Conservation (phyloP, 2,113 vertebrate species). For the Poeciliopsis prolifica region DNA sequence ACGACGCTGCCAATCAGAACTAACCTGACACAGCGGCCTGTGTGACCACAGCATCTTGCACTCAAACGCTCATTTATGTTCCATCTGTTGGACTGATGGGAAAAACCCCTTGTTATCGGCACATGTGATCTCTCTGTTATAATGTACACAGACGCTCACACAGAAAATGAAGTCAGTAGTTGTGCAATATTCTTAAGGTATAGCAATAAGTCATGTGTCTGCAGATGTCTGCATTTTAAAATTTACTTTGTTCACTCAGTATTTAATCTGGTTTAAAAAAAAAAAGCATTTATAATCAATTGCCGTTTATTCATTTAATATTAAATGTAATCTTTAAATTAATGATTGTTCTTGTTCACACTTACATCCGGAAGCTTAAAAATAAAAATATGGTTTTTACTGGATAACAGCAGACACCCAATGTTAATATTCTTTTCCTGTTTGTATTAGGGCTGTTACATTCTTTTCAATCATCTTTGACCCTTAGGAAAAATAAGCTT, state of each 20-base stretch:
- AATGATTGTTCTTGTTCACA: neutral
- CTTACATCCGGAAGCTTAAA: too few relatives aligned
- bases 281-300: slow-evolving; percentile 22
- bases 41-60: slow-evolving; percentile 30
- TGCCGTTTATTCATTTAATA: slow-evolving; percentile 42
- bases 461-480: neutral
- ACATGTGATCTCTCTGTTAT: slow-evolving; percentile 27
- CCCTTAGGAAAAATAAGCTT: neutral
- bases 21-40: slow-evolving; percentile 78
- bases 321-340: slow-evolving; percentile 18
- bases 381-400: neutral
- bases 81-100: slow-evolving; percentile 22
- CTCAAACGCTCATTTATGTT: neutral
- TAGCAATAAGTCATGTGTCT: slow-evolving; percentile 6
- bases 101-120: neutral
- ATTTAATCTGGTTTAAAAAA: slow-evolving; percentile 2
- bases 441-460: neutral
- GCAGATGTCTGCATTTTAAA: slow-evolving; percentile 11
- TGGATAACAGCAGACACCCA: neutral
- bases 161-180: slow-evolving; percentile 21
- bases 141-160: slow-evolving; percentile 5
- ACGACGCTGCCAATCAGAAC: slow-evolving; percentile 86
- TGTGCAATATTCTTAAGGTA: slow-evolving; percentile 27
- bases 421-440: neutral
- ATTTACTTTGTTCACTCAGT: slow-evolving; percentile 15